These are phyloP conservation scores for Boleophthalmus pectinirostris DNA, from an alignment of 2,113 vertebrate species.

Conservation along the genomic window DNA sequence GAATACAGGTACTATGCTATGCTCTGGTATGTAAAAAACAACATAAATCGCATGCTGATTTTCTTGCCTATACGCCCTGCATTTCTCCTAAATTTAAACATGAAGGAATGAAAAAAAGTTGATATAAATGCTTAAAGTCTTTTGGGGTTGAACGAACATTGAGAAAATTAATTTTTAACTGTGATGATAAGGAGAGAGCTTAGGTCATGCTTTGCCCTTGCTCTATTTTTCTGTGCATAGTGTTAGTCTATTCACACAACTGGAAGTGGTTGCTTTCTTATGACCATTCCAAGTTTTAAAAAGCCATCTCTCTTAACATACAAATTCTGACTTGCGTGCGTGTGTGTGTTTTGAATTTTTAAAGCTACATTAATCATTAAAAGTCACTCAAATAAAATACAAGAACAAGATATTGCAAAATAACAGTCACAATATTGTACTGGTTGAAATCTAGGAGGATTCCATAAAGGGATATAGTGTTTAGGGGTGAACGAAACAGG, in stretches of 20 bases:
- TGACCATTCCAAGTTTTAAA: not conserved
- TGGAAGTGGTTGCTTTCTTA: constrained; percentile 52
- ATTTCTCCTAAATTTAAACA: constrained; percentile 8
- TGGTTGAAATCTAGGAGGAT: constrained; percentile 64
- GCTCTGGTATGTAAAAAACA: constrained; percentile 57
- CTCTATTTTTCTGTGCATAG: constrained; percentile 52
- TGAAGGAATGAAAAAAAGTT: constrained; percentile 40
- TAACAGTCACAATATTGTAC: constrained; percentile 53
- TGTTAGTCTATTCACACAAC: constrained; percentile 35
- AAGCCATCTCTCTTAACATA: constrained; percentile 4
- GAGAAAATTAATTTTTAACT: constrained; percentile 29
- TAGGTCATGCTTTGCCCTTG: constrained; percentile 14
- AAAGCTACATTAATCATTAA: constrained; percentile 72
- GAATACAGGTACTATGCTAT: constrained; percentile 26
- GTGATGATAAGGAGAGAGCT: constrained; percentile 16
- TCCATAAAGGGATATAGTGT: constrained; percentile 42
- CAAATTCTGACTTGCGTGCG: constrained; percentile 3
- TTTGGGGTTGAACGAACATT: constrained; percentile 33
- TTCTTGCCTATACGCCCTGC: constrained; percentile 12
- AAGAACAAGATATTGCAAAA: constrained; percentile 23
- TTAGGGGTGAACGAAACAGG: not conserved
- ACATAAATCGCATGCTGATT: not conserved
- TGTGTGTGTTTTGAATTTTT: constrained; percentile 35
- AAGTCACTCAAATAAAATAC: constrained; percentile 63
- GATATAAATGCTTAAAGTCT: constrained; percentile 21